Conservation (phyloP, 2,113 vertebrate genomes). For the Kobus ellipsiprymnus region DNA sequence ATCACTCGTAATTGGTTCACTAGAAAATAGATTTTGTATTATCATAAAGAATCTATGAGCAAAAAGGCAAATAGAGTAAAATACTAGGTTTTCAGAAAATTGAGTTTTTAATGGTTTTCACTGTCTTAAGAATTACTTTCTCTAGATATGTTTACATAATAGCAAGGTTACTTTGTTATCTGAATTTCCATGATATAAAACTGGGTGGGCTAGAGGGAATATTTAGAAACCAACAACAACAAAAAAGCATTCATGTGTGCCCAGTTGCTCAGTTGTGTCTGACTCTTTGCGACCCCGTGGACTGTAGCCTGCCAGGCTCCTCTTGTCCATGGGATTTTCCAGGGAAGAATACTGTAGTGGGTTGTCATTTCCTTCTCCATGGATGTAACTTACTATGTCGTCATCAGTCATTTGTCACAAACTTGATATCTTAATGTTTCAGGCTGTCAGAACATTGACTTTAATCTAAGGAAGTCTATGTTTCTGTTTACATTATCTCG, state of each 20-base stretch:
- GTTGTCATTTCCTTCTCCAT: background rate
- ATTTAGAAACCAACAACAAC: background rate
- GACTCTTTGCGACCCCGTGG: background rate
- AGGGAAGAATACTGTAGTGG: background rate
- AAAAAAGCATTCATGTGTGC: background rate
- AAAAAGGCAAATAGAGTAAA: background rate
- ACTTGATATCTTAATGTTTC: background rate
- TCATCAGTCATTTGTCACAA: background rate
- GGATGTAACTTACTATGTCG: background rate
- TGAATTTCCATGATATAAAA: background rate
- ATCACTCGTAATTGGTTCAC: slow-evolving; percentile 37
- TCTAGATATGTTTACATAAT: background rate
- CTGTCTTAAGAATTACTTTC: background rate
- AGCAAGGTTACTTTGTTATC: background rate
- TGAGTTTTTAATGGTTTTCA: background rate
- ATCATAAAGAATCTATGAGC: background rate
- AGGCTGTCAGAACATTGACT: background rate
- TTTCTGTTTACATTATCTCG: background rate
- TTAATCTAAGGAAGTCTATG: background rate
- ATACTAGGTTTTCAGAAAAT: background rate
- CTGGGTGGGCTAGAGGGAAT: background rate
- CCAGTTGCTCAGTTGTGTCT: background rate
- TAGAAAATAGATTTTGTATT: background rate
- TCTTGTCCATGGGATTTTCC: background rate
- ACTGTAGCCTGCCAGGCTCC: background rate